phyloP scores from a whole-genome alignment of 2,888 invertebrate species.

The Disparrhopalites patrizii region DNA sequence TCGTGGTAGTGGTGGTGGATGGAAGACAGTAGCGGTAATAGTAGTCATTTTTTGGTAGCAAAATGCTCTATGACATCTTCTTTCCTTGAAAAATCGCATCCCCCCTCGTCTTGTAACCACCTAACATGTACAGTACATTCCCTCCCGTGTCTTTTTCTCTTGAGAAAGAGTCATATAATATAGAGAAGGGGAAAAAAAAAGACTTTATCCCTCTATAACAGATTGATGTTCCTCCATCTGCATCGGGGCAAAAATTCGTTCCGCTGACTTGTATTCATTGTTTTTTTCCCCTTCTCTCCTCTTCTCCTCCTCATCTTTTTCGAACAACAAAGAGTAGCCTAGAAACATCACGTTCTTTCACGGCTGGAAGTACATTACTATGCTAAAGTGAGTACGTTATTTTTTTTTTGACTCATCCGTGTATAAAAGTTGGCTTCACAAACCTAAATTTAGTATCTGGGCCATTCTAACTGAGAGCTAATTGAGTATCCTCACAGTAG shows the following conservation, averaged over 20 bases:
- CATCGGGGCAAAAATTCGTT: conserved; percentile 26
- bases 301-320: conserved; percentile 9
- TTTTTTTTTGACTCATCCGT: conserved; percentile 10
- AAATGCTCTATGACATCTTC: conserved; percentile 19
- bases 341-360: conserved; percentile 39
- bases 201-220: too few species aligned
- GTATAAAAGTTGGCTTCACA: conserved; percentile 17
- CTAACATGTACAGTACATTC: too few species aligned
- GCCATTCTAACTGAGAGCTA: conserved; percentile 28
- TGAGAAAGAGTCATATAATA: too few species aligned
- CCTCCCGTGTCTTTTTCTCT: too few species aligned
- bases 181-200: too few species aligned
- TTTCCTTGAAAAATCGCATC: conserved; percentile 17
- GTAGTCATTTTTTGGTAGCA: too few species aligned
- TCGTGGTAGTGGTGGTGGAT: neutral
- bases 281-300: conserved; percentile 8
- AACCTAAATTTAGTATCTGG: conserved; percentile 33
- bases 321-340: conserved; percentile 33
- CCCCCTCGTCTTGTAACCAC: too few species aligned
- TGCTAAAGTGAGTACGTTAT: conserved; percentile 26
- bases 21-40: neutral
- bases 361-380: conserved; percentile 29
- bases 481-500: conserved; percentile 14
- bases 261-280: conserved; percentile 25
- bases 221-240: conserved; percentile 27